Evolutionary conservation across 2,797 vertebrate species (phyloP).

Genomic region (Euthynnus affinis): DNA sequence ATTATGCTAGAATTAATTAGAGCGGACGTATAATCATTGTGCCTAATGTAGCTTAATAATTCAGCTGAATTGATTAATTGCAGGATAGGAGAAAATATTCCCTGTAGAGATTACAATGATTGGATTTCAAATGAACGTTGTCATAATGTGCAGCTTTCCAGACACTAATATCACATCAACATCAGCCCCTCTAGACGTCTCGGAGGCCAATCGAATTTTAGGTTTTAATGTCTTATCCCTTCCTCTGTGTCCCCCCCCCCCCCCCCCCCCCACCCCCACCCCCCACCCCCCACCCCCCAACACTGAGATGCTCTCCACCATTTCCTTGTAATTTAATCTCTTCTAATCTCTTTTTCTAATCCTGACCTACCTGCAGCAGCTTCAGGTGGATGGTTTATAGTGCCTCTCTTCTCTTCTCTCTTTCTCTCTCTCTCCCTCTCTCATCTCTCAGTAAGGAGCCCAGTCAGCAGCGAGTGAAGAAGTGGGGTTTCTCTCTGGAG

Average conservation of each 20-base stretch:
- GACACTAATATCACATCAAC: constrained; percentile 22
- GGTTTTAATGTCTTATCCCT: constrained; percentile 7
- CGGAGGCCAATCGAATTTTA: constrained; percentile 8
- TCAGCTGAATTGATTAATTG: constrained; percentile 68
- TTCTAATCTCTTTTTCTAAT: constrained; percentile 29
- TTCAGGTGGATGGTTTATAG: constrained; percentile 3
- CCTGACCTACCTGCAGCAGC: constrained; percentile 4
- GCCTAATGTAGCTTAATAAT: constrained; percentile 72
- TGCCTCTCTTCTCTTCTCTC: not conserved
- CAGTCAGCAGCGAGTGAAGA: constrained; percentile 94
- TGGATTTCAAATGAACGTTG: constrained; percentile 48
- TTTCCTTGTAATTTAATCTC: constrained; percentile 22
- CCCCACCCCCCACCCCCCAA: no score
- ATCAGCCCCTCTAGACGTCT: not conserved
- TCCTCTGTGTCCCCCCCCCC: constrained; percentile 20
- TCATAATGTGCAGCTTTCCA: constrained; percentile 34
- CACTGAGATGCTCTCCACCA: not conserved
- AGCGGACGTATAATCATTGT: constrained; percentile 55
- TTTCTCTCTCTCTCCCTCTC: not conserved
- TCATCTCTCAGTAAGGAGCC: constrained; percentile 92
- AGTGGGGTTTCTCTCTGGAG: constrained; percentile 97
- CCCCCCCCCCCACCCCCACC: not conserved
- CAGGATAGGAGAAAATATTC: constrained; percentile 42
- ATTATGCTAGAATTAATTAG: constrained; percentile 64
- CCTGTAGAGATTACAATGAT: constrained; percentile 41